Evolutionary conservation across 2,113 vertebrate species (phyloP).

Genomic region (Muntiacus muntjak): DNA sequence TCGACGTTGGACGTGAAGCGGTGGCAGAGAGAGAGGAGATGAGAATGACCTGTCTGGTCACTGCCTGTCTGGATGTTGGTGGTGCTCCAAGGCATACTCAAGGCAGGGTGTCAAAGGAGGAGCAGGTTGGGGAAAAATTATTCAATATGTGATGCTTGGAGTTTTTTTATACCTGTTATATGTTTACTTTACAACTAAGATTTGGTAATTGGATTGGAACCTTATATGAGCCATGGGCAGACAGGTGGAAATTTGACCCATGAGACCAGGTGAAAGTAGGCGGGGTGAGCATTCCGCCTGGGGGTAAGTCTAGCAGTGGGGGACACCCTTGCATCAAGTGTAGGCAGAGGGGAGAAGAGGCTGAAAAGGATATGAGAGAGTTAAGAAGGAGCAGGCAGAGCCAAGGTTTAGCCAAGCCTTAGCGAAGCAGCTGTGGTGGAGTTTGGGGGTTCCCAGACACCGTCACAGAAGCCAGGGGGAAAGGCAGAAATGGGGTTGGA

Average conservation of each 20-base stretch:
- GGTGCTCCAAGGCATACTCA: neutral
- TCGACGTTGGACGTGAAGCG: neutral
- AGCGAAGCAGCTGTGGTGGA: neutral
- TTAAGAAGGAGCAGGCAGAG: neutral
- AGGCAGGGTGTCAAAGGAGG: neutral
- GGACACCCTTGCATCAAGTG: neutral
- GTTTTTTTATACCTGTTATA: neutral
- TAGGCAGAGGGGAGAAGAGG: neutral
- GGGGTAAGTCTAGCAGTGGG: neutral
- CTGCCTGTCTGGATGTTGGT: accelerated
- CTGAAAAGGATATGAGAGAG: neutral
- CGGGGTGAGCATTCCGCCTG: neutral
- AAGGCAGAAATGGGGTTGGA: neutral
- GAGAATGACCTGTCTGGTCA: neutral
- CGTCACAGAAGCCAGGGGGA: neutral
- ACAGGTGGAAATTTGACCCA: neutral
- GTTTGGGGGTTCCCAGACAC: neutral
- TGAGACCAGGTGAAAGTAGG: neutral
- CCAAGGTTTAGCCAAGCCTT: neutral
- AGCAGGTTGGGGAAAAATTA: neutral
- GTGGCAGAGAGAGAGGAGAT: neutral
- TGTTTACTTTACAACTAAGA: neutral
- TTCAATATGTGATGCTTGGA: neutral
- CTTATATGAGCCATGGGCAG: neutral
- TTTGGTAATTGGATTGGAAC: neutral